These are phyloP conservation scores for Nasonia vitripennis DNA, from an alignment of 1,140 invertebrate species.

Conservation along the genomic window DNA sequence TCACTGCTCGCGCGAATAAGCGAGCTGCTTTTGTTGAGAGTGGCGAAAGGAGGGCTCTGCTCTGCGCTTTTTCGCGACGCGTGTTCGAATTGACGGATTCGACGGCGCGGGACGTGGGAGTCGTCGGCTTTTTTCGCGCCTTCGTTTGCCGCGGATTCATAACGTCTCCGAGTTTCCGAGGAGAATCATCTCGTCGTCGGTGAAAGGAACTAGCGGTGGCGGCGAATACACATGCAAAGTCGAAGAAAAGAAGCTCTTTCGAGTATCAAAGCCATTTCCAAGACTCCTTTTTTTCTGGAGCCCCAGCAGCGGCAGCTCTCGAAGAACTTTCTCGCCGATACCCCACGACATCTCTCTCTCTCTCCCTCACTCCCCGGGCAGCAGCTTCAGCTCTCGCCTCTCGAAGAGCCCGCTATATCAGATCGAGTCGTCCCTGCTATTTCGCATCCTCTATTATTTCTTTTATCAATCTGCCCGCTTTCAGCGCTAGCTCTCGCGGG, in stretches of 20 bases:
- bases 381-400: constrained; percentile 30
- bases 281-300: constrained; percentile 2
- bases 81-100: constrained; percentile 26
- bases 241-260: constrained; percentile 23
- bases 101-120: not conserved
- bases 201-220: not conserved
- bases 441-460: constrained; percentile 74
- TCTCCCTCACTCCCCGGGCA: constrained; percentile 1
- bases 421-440: constrained; percentile 71
- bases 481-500: constrained; percentile 59
- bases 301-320: not conserved
- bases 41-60: not conserved
- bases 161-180: no score
- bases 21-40: not conserved
- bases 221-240: constrained; percentile 15
- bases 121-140: not conserved
- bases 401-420: constrained; percentile 61
- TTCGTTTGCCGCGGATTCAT: not conserved
- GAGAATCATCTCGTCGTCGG: not conserved
- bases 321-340: constrained; percentile 15
- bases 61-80: constrained; percentile 2
- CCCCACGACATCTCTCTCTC: constrained; percentile 3
- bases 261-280: not conserved
- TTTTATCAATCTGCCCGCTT: constrained; percentile 74
- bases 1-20: constrained; percentile 26